Base-by-base conservation (phyloP, 2,797 vertebrate species). In the Mus minutoides region DNA sequence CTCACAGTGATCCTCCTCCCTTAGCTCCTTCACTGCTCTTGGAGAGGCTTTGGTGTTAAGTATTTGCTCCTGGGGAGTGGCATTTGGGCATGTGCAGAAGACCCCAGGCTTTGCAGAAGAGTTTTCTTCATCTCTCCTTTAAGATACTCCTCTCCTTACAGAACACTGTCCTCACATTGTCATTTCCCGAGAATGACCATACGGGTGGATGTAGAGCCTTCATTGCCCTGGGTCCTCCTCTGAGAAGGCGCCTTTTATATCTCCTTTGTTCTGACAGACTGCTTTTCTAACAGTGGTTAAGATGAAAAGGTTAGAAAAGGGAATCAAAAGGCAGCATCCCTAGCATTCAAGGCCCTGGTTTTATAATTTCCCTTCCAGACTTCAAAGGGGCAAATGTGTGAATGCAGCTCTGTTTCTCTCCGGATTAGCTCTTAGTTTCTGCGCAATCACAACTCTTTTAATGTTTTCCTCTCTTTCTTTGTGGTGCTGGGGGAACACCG, bases 321-420 rank as follows among this genome's bases (percentile, higher is more conserved):
- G 88, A 86, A 75, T 52, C 87, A 31, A 60, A 87, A 34, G 10
- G 64, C 52, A 85, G 43, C 31, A 34, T 67, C 29, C 21, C 58
- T 26, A 8, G 31, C 79, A 34, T 24, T 83, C 67, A 9, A 6
- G 13, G 10, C 34, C 34, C 75, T 60, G 6, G 46, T 54, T 76
- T 34, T 24, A 67, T 40, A 11, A 43, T 90, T 49, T 52, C 52
- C 40, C 31, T 64, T 37, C 9, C 49, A 9, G 19, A n/a, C 64
- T 90, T 95, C 93, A 90, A 92, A 95, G 79, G 10, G n/a, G 67
- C 31, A 60, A 58, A 12, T 34, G 3, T 14, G 21, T 2, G 22
- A 49, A 2, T 0, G 31, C 43, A 6, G 3, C 49, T 86, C 26
- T 8, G 26, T 22, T 58, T 34, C 56, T 64, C 13, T 1, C 0